Base-by-base conservation (phyloP, 2,113 vertebrate species). In the Cettia cetti region DNA sequence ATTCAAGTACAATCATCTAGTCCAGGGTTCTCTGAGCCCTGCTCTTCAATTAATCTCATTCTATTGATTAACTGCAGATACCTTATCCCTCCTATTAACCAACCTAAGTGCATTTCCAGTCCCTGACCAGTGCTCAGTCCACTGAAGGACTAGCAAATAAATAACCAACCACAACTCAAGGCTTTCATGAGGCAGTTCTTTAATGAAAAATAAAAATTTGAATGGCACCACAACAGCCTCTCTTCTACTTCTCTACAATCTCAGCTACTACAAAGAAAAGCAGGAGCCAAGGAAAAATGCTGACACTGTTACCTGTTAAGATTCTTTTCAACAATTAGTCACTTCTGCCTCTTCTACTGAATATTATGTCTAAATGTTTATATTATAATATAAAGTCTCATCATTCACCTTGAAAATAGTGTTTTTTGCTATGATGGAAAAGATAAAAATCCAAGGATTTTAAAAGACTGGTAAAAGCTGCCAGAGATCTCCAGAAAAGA, bases 51-150 rank as follows among this genome's bases (percentile, higher is more conserved):
- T 95, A 76, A 92, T 95, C 87, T 69, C 59, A 31, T 82, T 96
- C 65, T 79, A 39, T 79, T 95, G 94, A 95, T 95, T 95, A 96
- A 90, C 87, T 97, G 82, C 79, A 93, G 89, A 66, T 49, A 70
- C 50, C 47, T 87, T 63, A 89, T 75, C 61, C 60, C 42, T 90
- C 82, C 82, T 42, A 26, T 83, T 76, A 76, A 91, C 60, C 59
- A 39, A 42, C 69, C 72, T 14, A 9, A 9, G 33, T 35, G 72
- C 47, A 24, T 76, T 95, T 60, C 68, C 76, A 83, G 37, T 78
- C 76, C 63, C 84, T 31, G 45, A 42, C 31, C 86, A 80, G 70
- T 24, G 33, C 10, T 44, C 33, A 56, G 33, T 11, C 53, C 50
- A 17, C 72, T 68, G 40, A 52, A 71, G 54, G 81, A 61, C 56